Evolutionary conservation across 1,140 invertebrate genomes (phyloP), one percentile per base, ranked within the genome.

Genomic region (Hypsibius dujardini): DNA sequence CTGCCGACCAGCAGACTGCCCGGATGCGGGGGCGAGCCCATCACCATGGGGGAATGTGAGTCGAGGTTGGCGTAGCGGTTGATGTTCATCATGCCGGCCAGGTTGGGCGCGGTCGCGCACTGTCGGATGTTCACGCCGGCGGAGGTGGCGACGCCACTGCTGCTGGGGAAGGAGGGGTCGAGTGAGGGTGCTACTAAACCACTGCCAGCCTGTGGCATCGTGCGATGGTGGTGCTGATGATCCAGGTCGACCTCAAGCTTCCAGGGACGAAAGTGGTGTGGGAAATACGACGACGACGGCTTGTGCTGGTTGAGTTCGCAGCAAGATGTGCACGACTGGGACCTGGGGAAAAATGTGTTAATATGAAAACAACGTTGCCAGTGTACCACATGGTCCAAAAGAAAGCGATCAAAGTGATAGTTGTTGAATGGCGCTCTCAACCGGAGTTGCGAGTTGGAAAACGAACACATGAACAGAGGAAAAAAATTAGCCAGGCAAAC

Each of bases 11-110:
- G 28, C 50, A n/a, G 50, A 56, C n/a, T 56, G 7, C n/a, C 7
- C 7, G 7, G 50, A n/a, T 7, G 50, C 7, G 50, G 50, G 50
- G 50, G 50, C 7, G 50, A 56, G 7, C 7, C 50, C 7, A n/a
- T 12, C 7, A 56, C n/a, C 50, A 56, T n/a, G 7, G 50, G 50
- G 50, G 50, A 56, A 56, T 56, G 7, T 12, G 50, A 7, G n/a
- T 56, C 50, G 50, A 56, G 50, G 50, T 56, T 56, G 7, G 50
- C 50, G 50, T 56, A 56, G n/a, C 50, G 50, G n/a, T 56, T 56
- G n/a, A 56, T 56, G n/a, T n/a, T n/a, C 50, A 56, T 12, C 28
- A 28, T 28, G 28, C 28, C 28, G n/a, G 7, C 7, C 7, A 56
- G 50, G n/a, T 56, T 56, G 7, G 50, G 50, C 50, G 50, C 50